A percentile compares a stretch with the other conserved stretches of the same genome.
phyloP scores from a whole-genome alignment of 92 coral and sea anemone species.

The Paramuricea clavata region DNA sequence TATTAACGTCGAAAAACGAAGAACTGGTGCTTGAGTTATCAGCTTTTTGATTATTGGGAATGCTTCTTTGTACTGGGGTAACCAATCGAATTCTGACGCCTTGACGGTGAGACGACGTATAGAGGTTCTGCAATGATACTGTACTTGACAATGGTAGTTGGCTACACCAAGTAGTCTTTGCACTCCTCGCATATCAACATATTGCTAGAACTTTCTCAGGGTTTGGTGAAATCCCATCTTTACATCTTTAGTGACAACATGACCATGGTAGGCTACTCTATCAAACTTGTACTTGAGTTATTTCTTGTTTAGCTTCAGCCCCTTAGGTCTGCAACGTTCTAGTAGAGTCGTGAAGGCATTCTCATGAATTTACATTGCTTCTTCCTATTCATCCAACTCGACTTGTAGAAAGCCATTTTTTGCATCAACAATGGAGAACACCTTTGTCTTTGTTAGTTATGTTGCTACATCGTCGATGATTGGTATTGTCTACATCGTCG shows the following conservation, averaged over 20 bases:
- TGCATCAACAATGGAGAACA: constrained; percentile 42
- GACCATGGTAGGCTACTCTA: constrained; percentile 56
- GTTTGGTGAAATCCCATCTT: constrained; percentile 58
- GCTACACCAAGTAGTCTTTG: constrained; percentile 64
- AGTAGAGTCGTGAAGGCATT: constrained; percentile 60
- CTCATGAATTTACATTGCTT: constrained; percentile 55
- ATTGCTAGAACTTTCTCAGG: constrained; percentile 54
- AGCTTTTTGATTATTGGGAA: neutral
- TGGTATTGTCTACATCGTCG: constrained; percentile 27
- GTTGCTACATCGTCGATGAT: constrained; percentile 52
- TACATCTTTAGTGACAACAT: constrained; percentile 47
- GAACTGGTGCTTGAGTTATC: constrained; percentile 9
- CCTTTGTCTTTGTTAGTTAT: constrained; percentile 44
- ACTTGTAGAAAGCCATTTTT: constrained; percentile 73
- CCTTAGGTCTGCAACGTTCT: constrained; percentile 49
- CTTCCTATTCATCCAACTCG: constrained; percentile 48
- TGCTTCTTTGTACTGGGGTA: constrained; percentile 53
- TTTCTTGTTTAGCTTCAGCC: constrained; percentile 59
- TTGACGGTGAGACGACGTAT: constrained; percentile 68
- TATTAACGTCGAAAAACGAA: neutral
- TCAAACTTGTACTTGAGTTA: constrained; percentile 55
- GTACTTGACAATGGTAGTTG: constrained; percentile 55
- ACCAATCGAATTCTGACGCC: constrained; percentile 56
- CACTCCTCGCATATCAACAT: constrained; percentile 64
- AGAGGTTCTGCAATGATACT: constrained; percentile 64